Evolutionary conservation across 2,797 vertebrate species (phyloP).

Genomic region (Chlorospingus semifuscus): DNA sequence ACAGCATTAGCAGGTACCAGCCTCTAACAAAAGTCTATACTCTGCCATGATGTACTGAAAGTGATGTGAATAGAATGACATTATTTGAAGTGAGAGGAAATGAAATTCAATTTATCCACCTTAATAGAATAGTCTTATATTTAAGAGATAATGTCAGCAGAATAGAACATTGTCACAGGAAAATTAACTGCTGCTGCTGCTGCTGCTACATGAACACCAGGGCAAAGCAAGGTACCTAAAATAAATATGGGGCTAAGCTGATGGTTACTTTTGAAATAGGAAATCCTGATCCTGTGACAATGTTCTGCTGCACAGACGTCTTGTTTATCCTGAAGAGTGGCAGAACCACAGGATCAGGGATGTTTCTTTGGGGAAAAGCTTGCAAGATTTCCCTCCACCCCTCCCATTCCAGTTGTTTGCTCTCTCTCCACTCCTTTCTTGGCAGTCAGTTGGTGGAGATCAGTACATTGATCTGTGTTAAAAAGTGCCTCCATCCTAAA

Average conservation of each 20-base stretch:
- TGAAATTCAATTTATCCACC: constrained; percentile 64
- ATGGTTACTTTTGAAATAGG: constrained; percentile 11
- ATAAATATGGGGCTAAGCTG: constrained; percentile 27
- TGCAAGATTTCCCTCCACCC: background rate
- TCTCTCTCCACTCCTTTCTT: background rate
- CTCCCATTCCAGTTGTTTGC: background rate
- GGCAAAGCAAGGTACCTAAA: constrained; percentile 27
- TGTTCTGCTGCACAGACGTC: background rate
- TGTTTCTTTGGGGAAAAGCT: background rate
- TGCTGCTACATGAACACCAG: constrained; percentile 23
- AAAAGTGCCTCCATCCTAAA: background rate
- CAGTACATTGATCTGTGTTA: background rate
- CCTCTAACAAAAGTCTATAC: constrained; percentile 44
- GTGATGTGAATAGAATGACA: constrained; percentile 52
- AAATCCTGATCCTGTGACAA: constrained; percentile 4
- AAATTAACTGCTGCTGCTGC: constrained; percentile 47
- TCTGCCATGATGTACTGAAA: constrained; percentile 49
- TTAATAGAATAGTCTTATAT: constrained; percentile 60
- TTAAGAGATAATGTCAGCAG: constrained; percentile 64
- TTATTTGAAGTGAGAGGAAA: constrained; percentile 66
- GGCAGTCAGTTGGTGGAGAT: background rate
- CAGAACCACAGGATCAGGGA: background rate
- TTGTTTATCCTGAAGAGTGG: background rate
- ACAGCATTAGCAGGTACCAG: constrained; percentile 36
- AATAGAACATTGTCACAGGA: constrained; percentile 47